Evolutionary conservation across 2,888 invertebrate species (phyloP).

Genomic region (Nephrotoma appendiculata): DNA sequence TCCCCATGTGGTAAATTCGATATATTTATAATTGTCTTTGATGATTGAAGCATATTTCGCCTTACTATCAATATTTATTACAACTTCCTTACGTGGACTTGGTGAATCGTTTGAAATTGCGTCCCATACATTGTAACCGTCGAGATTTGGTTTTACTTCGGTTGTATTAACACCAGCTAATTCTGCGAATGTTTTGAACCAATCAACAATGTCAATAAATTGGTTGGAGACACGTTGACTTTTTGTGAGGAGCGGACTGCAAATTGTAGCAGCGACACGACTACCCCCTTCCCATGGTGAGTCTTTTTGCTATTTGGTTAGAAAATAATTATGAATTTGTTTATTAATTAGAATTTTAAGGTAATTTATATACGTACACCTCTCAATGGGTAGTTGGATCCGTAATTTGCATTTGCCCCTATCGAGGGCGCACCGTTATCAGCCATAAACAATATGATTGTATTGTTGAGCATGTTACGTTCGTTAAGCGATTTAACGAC

Average conservation of each 20-base stretch:
- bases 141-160: slow-evolving; percentile 31
- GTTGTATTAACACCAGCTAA: slow-evolving; percentile 22
- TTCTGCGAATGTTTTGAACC: slow-evolving; percentile 58
- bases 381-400: slow-evolving; percentile 65
- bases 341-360: background rate
- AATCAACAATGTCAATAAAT: slow-evolving; percentile 67
- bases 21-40: slow-evolving; percentile 22
- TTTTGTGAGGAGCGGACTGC: slow-evolving; percentile 45
- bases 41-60: slow-evolving; percentile 24
- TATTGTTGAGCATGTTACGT: slow-evolving; percentile 58
- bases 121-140: slow-evolving; percentile 56
- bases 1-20: slow-evolving; percentile 24
- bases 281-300: slow-evolving; percentile 78
- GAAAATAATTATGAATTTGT: background rate
- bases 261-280: slow-evolving; percentile 59
- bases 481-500: slow-evolving; percentile 52
- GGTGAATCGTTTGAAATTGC: slow-evolving; percentile 36
- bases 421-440: slow-evolving; percentile 77
- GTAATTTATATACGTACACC: slow-evolving; percentile 36
- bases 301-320: slow-evolving; percentile 37
- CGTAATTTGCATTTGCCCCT: slow-evolving; percentile 55
- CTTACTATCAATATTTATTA: slow-evolving; percentile 57
- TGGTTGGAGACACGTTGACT: slow-evolving; percentile 41
- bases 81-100: slow-evolving; percentile 42
- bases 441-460: slow-evolving; percentile 70